A percentile compares a stretch with the other conserved stretches of the same genome.
Conservation (phyloP, 2,797 vertebrate species). For the Rhynchotus rufescens region DNA sequence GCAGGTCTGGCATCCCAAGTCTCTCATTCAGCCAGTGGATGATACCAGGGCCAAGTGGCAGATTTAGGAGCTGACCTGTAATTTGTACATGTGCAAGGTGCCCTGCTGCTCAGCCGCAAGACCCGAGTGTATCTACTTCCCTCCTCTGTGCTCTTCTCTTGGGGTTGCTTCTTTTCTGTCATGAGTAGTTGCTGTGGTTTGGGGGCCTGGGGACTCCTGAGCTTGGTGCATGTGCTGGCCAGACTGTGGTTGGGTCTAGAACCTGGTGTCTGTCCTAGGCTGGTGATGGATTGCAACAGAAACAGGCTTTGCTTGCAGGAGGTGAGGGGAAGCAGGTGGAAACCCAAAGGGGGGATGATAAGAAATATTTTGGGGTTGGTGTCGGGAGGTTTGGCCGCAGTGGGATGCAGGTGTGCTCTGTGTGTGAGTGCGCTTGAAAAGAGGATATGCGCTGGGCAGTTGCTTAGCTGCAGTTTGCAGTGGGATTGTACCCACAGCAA, state of each 20-base stretch:
- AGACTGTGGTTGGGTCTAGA: neutral
- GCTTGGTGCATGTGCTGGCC: neutral
- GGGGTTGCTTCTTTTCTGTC: neutral
- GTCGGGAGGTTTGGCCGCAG: fast-evolving
- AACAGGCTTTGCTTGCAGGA: neutral
- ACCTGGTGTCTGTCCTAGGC: neutral
- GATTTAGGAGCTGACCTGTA: neutral
- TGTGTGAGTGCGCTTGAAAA: fast-evolving
- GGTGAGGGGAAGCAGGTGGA: fast-evolving
- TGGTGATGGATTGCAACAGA: neutral
- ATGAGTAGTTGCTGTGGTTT: neutral
- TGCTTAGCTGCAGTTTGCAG: neutral
- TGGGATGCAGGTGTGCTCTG: fast-evolving
- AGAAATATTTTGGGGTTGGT: neutral
- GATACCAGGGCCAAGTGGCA: neutral
- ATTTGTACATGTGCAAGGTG: neutral
- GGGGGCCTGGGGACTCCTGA: neutral
- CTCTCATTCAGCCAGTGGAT: neutral
- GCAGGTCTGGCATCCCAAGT: neutral
- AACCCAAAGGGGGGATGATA: neutral
- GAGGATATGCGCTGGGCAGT: neutral
- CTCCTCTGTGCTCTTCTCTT: neutral
- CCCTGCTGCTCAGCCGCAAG: neutral
- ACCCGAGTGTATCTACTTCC: slow-evolving; percentile 47
- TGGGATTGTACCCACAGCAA: neutral